Base-by-base conservation (phyloP, 2,113 vertebrate species). In the Melanocharis versteri region DNA sequence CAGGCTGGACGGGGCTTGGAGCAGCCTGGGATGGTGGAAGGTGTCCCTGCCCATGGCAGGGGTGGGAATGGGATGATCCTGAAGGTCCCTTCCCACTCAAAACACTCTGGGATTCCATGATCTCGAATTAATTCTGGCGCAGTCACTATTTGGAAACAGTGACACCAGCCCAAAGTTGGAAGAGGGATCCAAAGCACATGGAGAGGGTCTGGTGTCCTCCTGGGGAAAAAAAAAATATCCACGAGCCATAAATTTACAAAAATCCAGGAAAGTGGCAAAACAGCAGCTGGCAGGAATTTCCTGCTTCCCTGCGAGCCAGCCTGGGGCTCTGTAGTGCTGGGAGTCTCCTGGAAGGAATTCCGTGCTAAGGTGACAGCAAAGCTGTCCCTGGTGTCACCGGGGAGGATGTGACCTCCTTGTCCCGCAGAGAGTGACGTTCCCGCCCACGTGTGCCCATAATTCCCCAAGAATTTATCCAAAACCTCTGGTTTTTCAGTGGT, bases 21-120 rank as follows among this genome's bases (percentile, higher is more conserved):
- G 10, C 33, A n/a, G 0, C 19, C 39, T 66, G 77, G 37, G 60
- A 19, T 0, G 10, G 15, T 7, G 53, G 33, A 2, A 66, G 9
- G 1, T 53, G 53, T 40, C 70, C 24, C n/a, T 75, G n/a, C 2
- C 30, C 45, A 11, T 31, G n/a, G 16, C 1, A 17, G 13, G 12
- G 28, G 1, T 31, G 5, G 24, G n/a, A 11, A 15, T 10, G 17
- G 30, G 61, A 23, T 54, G 5, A 27, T 13, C 17, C 14, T 21
- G 6, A 10, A 26, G 4, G 3, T 8, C 30, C 54, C 30, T 54
- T 35, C 54, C 28, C 4, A 14, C 28, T 30, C 54, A 35, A 61
- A 35, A 11, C 54, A 11, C 1, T 2, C 21, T 5, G 4, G 11
- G 9, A 7, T 42, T 54, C 47, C 62, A 19, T 2, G 14, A 35